Evolutionary conservation across 1,140 invertebrate genomes (phyloP), one percentile per base, ranked within the genome.

Genomic region (Hylyphantes graminicola): DNA sequence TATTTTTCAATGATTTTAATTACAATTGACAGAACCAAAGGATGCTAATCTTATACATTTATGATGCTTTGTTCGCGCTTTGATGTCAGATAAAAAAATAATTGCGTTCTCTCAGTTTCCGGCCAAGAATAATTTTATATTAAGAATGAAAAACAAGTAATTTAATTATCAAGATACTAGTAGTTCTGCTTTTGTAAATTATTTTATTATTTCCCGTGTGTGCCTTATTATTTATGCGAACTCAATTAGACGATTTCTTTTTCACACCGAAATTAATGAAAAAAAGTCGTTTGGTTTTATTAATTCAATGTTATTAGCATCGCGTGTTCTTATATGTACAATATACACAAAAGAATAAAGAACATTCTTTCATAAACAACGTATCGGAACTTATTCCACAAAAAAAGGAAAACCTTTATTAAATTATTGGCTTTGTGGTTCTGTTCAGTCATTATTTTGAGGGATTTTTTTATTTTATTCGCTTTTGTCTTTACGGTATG

Each of bases 131-230:
- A 35, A 35, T 35, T 35, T 35, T 35, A 35, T 35, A 35, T 35
- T 35, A 35, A 35, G 21, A 59, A 74, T 15, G n/a, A 48, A 76
- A 76, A 63, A 50, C 35, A 19, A 12, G 55, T 76, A 76, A 76
- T 76, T 76, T 76, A 76, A 76, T 76, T 76, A 76, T 76, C 57
- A 76, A 76, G 35, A 76, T 76, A 59, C 63, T 76, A 59, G 50
- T 63, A 11, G 55, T 35, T 61, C 61, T 76, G 63, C 63, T 76
- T 76, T 35, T 35, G 5, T 35, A 35, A 35, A 35, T 35, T 35
- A 35, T 35, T 35, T 35, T n/a, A n/a, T 35, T 76, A 76, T 76
- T 76, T 61, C 57, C 55, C 51, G 55, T 55, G 63, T 76, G 54
- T 48, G 59, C 63, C 59, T 65, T 65, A 65, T 76, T 76, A 19